These are phyloP conservation scores for Odontesthes bonariensis DNA, from an alignment of 2,113 vertebrate species.

Conservation along the genomic window DNA sequence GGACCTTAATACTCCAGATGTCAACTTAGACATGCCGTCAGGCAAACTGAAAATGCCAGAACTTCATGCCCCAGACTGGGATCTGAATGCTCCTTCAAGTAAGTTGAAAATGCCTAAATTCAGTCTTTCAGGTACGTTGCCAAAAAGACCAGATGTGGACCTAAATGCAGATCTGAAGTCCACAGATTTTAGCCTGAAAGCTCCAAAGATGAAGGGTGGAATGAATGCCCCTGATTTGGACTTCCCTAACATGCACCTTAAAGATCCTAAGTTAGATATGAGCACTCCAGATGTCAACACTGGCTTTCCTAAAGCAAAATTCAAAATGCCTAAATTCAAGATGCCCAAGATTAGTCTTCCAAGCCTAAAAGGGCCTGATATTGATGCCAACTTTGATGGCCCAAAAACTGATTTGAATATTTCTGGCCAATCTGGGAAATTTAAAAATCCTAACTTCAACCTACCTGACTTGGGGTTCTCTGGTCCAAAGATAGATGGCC, in stretches of 20 bases:
- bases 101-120: slow-evolving; percentile 50
- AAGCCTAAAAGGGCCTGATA: slow-evolving; percentile 35
- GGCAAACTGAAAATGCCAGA: slow-evolving; percentile 46
- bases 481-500: slow-evolving; percentile 31
- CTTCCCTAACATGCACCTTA: slow-evolving; percentile 46
- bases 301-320: slow-evolving; percentile 55
- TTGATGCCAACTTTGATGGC: slow-evolving; percentile 49
- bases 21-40: slow-evolving; percentile 34
- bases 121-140: slow-evolving; percentile 41
- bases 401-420: slow-evolving; percentile 36
- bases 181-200: slow-evolving; percentile 37
- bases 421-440: slow-evolving; percentile 37
- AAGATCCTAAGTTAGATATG: slow-evolving; percentile 56
- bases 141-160: slow-evolving; percentile 58
- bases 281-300: slow-evolving; percentile 61
- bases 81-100: slow-evolving; percentile 20
- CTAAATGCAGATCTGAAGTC: slow-evolving; percentile 28
- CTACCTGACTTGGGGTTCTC: slow-evolving; percentile 39
- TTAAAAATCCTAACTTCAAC: slow-evolving; percentile 49
- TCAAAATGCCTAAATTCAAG: slow-evolving; percentile 62
- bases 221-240: slow-evolving; percentile 58
- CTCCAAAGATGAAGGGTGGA: slow-evolving; percentile 60
- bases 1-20: slow-evolving; percentile 31
- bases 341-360: slow-evolving; percentile 59
- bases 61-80: slow-evolving; percentile 29